These are phyloP conservation scores for Macrophya alboannulata DNA, from an alignment of 2,888 invertebrate species.

Conservation along the genomic window DNA sequence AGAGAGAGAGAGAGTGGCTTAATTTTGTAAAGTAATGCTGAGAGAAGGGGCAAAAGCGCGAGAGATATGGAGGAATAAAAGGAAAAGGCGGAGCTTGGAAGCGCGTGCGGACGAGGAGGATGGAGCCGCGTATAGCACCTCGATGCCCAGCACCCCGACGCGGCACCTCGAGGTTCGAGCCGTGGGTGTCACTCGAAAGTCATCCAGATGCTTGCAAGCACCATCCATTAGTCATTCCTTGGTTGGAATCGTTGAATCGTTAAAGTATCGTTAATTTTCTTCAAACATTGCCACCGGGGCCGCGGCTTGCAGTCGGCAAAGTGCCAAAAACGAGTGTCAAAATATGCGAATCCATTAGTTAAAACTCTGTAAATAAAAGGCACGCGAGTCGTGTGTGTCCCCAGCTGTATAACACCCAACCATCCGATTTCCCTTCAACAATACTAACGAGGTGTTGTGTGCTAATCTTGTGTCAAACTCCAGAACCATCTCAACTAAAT, in stretches of 20 bases:
- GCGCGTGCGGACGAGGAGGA: conserved; percentile 52
- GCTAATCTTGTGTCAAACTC: conserved; percentile 30
- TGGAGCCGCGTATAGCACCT: conserved; percentile 43
- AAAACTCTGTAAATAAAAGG: not conserved
- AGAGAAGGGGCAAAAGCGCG: conserved; percentile 33
- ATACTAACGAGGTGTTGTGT: conserved; percentile 33
- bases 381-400: not conserved
- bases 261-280: conserved; percentile 54
- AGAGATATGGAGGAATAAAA: conserved; percentile 49
- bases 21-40: conserved; percentile 53
- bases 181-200: conserved; percentile 55
- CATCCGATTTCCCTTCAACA: not conserved
- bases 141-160: conserved; percentile 26
- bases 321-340: conserved; percentile 51
- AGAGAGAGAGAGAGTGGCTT: conserved; percentile 30
- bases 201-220: conserved; percentile 48
- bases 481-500: not conserved
- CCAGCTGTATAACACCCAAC: conserved; percentile 22
- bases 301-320: conserved; percentile 27
- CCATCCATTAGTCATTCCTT: conserved; percentile 48
- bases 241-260: conserved; percentile 41
- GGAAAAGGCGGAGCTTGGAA: conserved; percentile 58
- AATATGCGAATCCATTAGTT: conserved; percentile 55
- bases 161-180: conserved; percentile 10
- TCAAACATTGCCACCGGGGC: conserved; percentile 36